Base-by-base conservation (phyloP, 2,113 vertebrate species). In the Vicugna pacos region DNA sequence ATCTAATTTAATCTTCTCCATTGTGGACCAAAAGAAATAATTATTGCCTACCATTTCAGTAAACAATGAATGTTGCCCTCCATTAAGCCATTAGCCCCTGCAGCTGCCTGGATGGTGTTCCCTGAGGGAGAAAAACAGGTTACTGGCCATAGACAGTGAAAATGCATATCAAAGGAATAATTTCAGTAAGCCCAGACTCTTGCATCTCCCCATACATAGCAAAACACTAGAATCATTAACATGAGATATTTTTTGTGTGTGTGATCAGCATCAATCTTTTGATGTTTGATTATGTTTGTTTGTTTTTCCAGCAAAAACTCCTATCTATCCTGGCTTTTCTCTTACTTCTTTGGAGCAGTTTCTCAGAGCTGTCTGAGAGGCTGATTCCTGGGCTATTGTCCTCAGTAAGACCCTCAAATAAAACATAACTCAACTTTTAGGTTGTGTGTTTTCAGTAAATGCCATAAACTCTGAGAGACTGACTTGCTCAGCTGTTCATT, bases 1-100 rank as follows among this genome's bases (percentile, higher is more conserved):
- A 28, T 77, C 58, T 88, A 26, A 67, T 89, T 81, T 70, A 76
- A 28, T 84, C 48, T 75, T 70, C 58, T 87, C 77, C n/a, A 54
- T n/a, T n/a, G 17, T 54, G 75, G 50, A 54, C 19, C 1, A 3
- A 6, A 13, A 54, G n/a, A 26, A 62, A 62, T 28, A 62, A 32
- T 54, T n/a, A n/a, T 15, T 79, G 76, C 50, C 50, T 24, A 32
- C 7, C 52, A n/a, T 79, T 54, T n/a, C 50, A 35, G 12, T 56
- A 14, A 79, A 56, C 32, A 79, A 54, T n/a, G 75, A 77, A n/a
- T 24, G 4, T 56, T 54, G 50, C 50, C 76, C 32, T n/a, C 20
- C 76, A 54, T 79, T 19, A 20, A 54, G 50, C 76, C 50, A 5
- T 79, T 20, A 54, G 50, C 32, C 76, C n/a, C 50, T 35, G 50